Base-by-base conservation (phyloP, 64 coral and sea anemone species). In the Montipora capricornis region DNA sequence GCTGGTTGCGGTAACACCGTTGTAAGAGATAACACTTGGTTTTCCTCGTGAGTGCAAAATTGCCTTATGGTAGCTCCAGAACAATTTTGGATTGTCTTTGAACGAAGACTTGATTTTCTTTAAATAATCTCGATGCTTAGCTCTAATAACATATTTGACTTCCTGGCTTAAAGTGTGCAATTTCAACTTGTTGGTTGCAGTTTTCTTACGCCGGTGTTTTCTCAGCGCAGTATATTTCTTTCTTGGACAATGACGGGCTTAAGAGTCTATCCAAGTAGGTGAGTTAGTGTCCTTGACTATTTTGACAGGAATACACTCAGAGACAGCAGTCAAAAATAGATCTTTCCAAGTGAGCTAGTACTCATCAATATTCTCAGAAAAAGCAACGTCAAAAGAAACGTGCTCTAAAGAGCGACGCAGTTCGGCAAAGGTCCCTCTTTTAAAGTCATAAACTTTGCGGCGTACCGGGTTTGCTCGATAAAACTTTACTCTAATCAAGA, bases 311-410 rank as follows among this genome's bases (percentile, higher is more conserved):
- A 92, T 82, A 22, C 24, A 45, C 15, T 92, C 44, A 20, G 68
- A 8, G 8, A 84, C 44, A 7, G 78, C 44, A 6, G 80, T 71
- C 46, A 92, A 8, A 74, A 92, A 92, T 37, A 80, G 8, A 44
- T 92, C 78, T 45, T 92, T 92, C 90, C 90, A 92, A 14, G n/a
- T 20, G 3, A 44, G 9, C 89, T 79, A 91, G 78, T 79, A 70
- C 4, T 83, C 90, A 47, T 92, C 80, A 29, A 92, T 82, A 74
- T 92, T 53, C 4, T 80, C 37, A 9, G 20, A 61, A 14, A 3
- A 13, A 20, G 83, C 9, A 17, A 88, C 11, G 15, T 88, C 6
- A 46, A 88, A 87, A 24, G 24, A 0, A 24, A 24, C 24, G 24
- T 24, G 24, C 24, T 24, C 24, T 24, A 24, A 24, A 24, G 83